Base-by-base conservation (phyloP, 2,888 invertebrate species). In the Ennomos erosarius region DNA sequence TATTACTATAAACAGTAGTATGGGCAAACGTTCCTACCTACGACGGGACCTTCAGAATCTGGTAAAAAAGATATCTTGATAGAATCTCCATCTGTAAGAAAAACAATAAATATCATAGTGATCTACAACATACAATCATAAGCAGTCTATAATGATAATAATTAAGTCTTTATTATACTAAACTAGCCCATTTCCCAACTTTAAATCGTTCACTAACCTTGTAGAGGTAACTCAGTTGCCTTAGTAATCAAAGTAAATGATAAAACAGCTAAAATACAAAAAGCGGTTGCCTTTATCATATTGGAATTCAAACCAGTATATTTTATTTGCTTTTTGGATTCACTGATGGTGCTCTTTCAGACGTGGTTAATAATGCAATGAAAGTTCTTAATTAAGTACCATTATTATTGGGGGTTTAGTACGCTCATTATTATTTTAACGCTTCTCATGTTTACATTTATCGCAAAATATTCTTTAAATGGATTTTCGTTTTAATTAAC, bases 61-160 rank as follows among this genome's bases (percentile, higher is more conserved):
- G 49, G 45, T 26, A 60, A 52, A 39, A 65, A 49, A 6, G 63
- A 59, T 46, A 61, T 59, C 37, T 61, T 43, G 4, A 57, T 54
- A 9, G 62, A 52, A 39, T 62, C 58, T n/a, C n/a, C 33, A n/a
- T 55, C 60, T 60, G 60, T 8, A 55, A 55, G n/a, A 51, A 16
- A 38, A 39, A 13, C n/a, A 26, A 26, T 26, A 26, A 26, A 26
- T 26, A 26, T 26, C 5, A 4, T 26, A 26, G 26, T 6, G 26
- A 26, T 3, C 6, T 26, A 6, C 26, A 26, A 26, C 26, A 26
- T 26, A 26, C 1, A 26, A 6, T 26, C 26, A 26, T 4, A 26
- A n/a, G n/a, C n/a, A n/a, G n/a, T n/a, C n/a, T n/a, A n/a, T n/a
- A n/a, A n/a, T n/a, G n/a, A n/a, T n/a, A n/a, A n/a, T n/a, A n/a